A percentile compares a stretch with the other conserved stretches of the same genome.
phyloP scores from a whole-genome alignment of 2,113 vertebrate genomes.

The Emydura subglobosa region DNA sequence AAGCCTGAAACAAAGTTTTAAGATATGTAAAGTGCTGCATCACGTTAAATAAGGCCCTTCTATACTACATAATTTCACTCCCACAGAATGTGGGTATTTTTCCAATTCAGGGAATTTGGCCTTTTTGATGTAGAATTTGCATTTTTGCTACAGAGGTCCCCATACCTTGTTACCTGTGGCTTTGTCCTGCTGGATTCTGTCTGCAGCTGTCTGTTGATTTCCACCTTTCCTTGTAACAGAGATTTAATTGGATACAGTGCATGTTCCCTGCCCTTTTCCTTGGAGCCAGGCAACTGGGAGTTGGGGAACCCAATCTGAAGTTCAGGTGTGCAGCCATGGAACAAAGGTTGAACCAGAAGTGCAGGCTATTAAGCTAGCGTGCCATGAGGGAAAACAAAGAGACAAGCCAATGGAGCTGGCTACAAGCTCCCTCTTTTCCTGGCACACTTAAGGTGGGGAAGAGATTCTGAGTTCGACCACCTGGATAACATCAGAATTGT shows the following conservation, averaged over 20 bases:
- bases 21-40: neutral
- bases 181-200: neutral
- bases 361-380: too few species aligned
- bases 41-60: neutral
- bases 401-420: neutral
- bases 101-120: neutral
- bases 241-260: neutral
- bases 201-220: neutral
- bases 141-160: neutral
- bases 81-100: neutral
- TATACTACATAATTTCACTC: neutral
- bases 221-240: neutral
- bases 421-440: neutral
- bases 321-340: neutral
- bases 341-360: neutral
- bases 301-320: neutral
- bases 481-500: neutral
- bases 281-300: neutral
- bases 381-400: neutral
- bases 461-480: neutral
- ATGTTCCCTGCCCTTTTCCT: neutral
- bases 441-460: neutral
- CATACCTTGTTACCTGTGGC: neutral
- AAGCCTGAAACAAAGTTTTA: neutral
- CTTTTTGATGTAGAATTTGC: too few species aligned